Percentiles rank a stretch among this genome's conserved stretches.
phyloP scores from a whole-genome alignment of 2,888 invertebrate genomes.

The Opisthograptis luteolata region DNA sequence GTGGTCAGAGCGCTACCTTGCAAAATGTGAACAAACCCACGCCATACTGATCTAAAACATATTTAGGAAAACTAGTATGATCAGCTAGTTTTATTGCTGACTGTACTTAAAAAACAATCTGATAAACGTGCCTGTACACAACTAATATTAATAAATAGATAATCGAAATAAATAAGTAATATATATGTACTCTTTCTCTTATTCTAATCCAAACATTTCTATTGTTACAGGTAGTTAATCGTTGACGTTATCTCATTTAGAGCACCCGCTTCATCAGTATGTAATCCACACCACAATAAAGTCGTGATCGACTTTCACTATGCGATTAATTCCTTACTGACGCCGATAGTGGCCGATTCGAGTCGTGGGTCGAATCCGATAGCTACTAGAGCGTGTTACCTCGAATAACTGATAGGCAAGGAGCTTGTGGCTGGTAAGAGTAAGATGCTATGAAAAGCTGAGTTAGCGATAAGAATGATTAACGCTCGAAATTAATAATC shows the following conservation, averaged over 20 bases:
- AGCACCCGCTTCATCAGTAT: slow-evolving; percentile 9
- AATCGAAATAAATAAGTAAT: neutral
- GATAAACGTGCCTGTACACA: no score
- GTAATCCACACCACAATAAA: slow-evolving; percentile 14
- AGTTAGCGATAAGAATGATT: neutral
- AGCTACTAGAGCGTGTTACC: slow-evolving; percentile 50
- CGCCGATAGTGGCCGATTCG: slow-evolving; percentile 48
- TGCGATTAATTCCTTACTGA: slow-evolving; percentile 50
- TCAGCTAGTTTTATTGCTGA: no score
- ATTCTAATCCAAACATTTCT: neutral
- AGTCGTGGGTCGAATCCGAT: slow-evolving; percentile 58
- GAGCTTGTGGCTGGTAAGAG: neutral
- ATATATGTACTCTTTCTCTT: neutral
- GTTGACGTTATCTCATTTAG: slow-evolving; percentile 12
- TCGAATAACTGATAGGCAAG: slow-evolving; percentile 2
- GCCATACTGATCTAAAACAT: no score
- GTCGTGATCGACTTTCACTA: slow-evolving; percentile 60
- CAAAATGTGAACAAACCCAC: no score
- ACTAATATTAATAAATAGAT: no score
- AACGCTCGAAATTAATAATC: no score
- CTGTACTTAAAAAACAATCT: no score
- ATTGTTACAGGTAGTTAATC: slow-evolving; percentile 22
- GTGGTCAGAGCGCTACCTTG: no score
- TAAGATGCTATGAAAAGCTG: neutral
- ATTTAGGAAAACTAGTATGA: no score